Percentiles rank a stretch among this genome's conserved stretches.
Conservation (phyloP, 2,797 vertebrate species). For the Sebastes hopkinsi region DNA sequence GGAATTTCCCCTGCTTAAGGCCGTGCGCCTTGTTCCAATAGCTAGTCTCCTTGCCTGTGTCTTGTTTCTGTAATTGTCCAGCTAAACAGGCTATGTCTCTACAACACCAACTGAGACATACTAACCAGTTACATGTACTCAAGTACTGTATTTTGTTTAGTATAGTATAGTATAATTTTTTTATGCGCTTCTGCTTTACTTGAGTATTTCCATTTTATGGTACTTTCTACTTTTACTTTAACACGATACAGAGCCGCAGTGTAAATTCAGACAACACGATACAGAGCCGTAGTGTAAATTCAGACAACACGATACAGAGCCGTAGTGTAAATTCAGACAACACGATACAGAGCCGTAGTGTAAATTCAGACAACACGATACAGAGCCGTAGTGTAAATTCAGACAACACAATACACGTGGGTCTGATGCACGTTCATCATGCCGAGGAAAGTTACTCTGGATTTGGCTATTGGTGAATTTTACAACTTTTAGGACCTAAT, state of each 20-base stretch:
- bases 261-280: background rate
- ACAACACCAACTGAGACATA: background rate
- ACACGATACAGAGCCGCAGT: too few species aligned
- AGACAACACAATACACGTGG: background rate
- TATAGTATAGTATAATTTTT: background rate
- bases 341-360: too few species aligned
- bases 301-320: too few species aligned
- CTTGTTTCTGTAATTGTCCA: conserved; percentile 16
- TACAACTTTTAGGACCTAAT: too few species aligned
- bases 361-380: too few species aligned
- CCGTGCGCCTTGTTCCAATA: conserved; percentile 38
- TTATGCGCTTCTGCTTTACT: background rate
- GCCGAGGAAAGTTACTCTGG: too few species aligned
- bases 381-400: too few species aligned
- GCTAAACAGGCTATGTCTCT: background rate
- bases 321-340: too few species aligned
- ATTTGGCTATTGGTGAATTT: too few species aligned
- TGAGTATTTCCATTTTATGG: background rate
- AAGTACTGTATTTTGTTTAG: background rate
- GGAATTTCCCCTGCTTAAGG: conserved; percentile 62
- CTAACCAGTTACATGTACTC: background rate
- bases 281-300: background rate
- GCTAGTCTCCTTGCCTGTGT: conserved; percentile 13
- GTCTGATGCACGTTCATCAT: too few species aligned
- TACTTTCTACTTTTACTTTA: background rate